Conservation (phyloP, 1,140 invertebrate species). For the Dryas iulia region DNA sequence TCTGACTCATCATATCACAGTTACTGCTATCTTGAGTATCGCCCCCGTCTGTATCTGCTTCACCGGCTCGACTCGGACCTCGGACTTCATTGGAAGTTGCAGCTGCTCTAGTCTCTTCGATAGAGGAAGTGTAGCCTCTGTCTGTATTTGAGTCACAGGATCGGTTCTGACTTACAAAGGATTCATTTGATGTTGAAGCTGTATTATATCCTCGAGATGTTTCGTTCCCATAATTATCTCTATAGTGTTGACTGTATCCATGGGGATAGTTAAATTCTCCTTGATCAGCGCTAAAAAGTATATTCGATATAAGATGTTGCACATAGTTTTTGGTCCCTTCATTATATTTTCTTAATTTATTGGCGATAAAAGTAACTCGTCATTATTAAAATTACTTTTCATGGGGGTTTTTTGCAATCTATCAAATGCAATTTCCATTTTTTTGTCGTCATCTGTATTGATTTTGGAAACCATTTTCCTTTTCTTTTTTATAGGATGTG, state of each 20-base stretch:
- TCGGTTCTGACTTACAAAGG: slow-evolving; percentile 10
- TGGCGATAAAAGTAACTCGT: slow-evolving; percentile 31
- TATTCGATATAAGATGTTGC: slow-evolving; percentile 28
- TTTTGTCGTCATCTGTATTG: slow-evolving; percentile 9
- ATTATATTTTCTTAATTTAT: slow-evolving; percentile 32
- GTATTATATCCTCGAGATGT: slow-evolving; percentile 11
- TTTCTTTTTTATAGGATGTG: slow-evolving; percentile 13
- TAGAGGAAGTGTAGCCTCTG: slow-evolving; percentile 10
- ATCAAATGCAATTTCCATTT: slow-evolving; percentile 8
- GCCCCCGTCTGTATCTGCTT: slow-evolving; percentile 9
- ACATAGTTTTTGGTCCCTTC: slow-evolving; percentile 19
- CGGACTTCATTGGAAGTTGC: slow-evolving; percentile 9
- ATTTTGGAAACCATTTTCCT: slow-evolving; percentile 10
- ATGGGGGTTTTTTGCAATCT: slow-evolving; percentile 3
- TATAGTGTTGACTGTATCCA: slow-evolving; percentile 11
- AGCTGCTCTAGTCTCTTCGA: slow-evolving; percentile 8
- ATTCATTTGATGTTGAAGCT: slow-evolving; percentile 9
- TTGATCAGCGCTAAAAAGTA: slow-evolving; percentile 33
- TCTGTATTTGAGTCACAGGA: slow-evolving; percentile 9
- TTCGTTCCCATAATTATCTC: slow-evolving; percentile 10
- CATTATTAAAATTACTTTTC: slow-evolving; percentile 14
- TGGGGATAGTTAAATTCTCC: slow-evolving; percentile 31
- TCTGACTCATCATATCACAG: slow-evolving; percentile 8
- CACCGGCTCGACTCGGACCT: slow-evolving; percentile 7
- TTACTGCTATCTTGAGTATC: slow-evolving; percentile 9